Base-by-base conservation (phyloP, 2,113 vertebrate genomes). In the Cacatua alba region DNA sequence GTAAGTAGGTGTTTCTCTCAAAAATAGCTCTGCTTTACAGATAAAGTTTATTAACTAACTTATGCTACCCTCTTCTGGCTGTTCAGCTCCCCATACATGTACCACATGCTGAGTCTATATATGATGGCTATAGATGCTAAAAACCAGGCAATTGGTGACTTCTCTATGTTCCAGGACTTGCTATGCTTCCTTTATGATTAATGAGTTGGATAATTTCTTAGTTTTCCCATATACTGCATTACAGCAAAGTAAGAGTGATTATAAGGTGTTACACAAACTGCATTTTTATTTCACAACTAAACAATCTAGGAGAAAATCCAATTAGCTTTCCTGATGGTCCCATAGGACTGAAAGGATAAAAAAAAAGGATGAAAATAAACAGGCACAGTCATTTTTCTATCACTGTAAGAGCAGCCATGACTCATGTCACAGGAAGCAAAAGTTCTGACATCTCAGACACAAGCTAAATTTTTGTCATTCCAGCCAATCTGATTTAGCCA, bases 31-130 rank as follows among this genome's bases (percentile, higher is more conserved):
- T 53, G 49, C 65, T 79, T 72, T 86, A 57, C 51, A 68, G 48
- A 64, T 52, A 10, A 80, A 39, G 51, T 70, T 91, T 88, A 86
- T 94, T 75, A 78, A 90, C 68, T 82, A 88, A 88, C 72, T 83
- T 81, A 81, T 82, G 70, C 96, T 96, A 92, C 92, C 96, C 95
- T 91, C 96, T 96, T 94, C 95, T 93, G 96, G 96, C 88, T 91
- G 72, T 55, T 93, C 65, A 82, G 64, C 43, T 95, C 48, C 48
- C 35, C 82, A 64, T n/a, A 48, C 17, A 33, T 14, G 17, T 29
- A 28, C 16, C 55, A 43, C 39, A 33, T 1, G 8, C 24, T 52
- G 17, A 53, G 13, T 28, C 24, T 62, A 3, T 13, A 3, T 3
- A 39, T 48, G 8, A 39, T 13, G 23, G 10, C 53, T 72, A 43